Evolutionary conservation across 1,140 invertebrate species (phyloP), one percentile per base, ranked within the genome.

Genomic region (Dendroctonus valens): DNA sequence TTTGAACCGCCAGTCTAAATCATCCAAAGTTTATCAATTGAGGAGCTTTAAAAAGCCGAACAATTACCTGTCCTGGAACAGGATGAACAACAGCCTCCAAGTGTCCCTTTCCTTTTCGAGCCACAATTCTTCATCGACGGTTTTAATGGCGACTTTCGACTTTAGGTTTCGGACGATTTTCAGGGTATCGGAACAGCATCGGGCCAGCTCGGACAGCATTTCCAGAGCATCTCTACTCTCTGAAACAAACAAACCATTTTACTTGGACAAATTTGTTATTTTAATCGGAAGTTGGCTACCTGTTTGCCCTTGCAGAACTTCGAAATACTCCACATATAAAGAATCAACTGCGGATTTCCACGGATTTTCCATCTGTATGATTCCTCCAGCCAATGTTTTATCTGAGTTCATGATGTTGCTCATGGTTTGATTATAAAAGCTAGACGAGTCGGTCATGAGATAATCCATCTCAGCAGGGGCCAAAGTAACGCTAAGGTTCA

Each of bases 41-140:
- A 26, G 3, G 11, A n/a, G 15, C 11, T 26, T 26, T 52, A 44
- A 14, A 44, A 57, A 41, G 5, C n/a, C 6, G 5, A n/a, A 14
- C 26, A 52, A 26, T 50, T 40, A 68, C 49, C 91, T 83, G 79
- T 96, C 91, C 71, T 88, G 85, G 78, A 91, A 94, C 4, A 97
- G 78, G 66, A 88, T 89, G 70, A 88, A 84, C 7, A 96, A 71
- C 40, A 97, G 80, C 69, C 91, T 84, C 94, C 94, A 96, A 6
- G 90, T 94, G 74, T 94, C 91, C 49, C 89, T 83, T 77, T 97
- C 94, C 75, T 89, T 87, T 62, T 88, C 85, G 5, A 93, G 74
- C 84, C 89, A 86, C 37, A 77, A 77, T 59, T 82, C 79, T 77
- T 79, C 74, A 78, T 80, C 65, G 79, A 79, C 66, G 79, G 79